A percentile compares a stretch with the other conserved stretches of the same genome.
These are phyloP conservation scores for Oxytorus armatus DNA, from an alignment of 2,888 invertebrate genomes.

Conservation along the genomic window DNA sequence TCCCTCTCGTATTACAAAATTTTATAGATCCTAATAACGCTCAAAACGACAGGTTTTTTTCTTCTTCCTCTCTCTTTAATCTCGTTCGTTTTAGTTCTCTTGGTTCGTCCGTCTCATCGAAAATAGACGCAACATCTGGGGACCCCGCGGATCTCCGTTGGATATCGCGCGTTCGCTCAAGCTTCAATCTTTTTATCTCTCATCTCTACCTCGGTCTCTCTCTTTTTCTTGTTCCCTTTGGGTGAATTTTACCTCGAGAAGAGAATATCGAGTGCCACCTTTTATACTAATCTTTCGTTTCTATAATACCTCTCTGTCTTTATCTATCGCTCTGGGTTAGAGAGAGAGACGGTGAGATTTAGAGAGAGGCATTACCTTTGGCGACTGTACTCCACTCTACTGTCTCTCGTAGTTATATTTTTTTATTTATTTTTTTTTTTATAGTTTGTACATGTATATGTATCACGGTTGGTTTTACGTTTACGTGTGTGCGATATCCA, in stretches of 20 bases:
- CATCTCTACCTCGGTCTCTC: constrained; percentile 46
- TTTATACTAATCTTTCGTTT: constrained; percentile 56
- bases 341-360: constrained; percentile 14
- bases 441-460: constrained; percentile 36
- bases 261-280: constrained; percentile 47
- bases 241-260: constrained; percentile 20
- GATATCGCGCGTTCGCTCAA: constrained; percentile 50
- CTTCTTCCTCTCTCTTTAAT: constrained; percentile 36
- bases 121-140: constrained; percentile 76
- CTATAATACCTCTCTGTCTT: constrained; percentile 26
- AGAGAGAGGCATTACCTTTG: constrained; percentile 44
- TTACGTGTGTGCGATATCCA: constrained; percentile 25
- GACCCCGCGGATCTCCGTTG: constrained; percentile 65
- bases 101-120: constrained; percentile 62
- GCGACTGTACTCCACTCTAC: constrained; percentile 55
- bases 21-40: too few species aligned
- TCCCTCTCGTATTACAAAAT: constrained; percentile 21
- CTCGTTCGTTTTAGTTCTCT: constrained; percentile 14
- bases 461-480: constrained; percentile 33
- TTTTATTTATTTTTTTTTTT: too few species aligned
- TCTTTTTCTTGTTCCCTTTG: constrained; percentile 41
- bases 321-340: constrained; percentile 25
- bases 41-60: too few species aligned
- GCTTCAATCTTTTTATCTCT: constrained; percentile 39
- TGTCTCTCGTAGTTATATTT: constrained; percentile 54